Evolutionary conservation across 2,888 invertebrate genomes (phyloP), one percentile per base, ranked within the genome.

Genomic region (Deilephila elpenor): DNA sequence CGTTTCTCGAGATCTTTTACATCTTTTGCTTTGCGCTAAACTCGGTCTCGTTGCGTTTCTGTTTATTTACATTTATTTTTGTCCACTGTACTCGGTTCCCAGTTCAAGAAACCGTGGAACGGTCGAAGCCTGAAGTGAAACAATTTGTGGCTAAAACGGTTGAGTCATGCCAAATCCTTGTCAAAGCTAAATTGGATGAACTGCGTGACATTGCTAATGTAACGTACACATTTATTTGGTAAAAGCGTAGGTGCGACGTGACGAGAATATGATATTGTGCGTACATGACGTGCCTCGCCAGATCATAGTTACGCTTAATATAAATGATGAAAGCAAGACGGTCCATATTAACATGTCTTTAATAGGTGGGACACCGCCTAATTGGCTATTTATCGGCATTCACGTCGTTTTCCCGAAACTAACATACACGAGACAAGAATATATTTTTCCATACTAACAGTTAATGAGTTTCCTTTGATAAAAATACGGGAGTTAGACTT

Each of bases 201-300:
- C 88, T 86, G 85, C 84, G 83, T 86, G 88, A 91, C 89, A 86
- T 89, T 88, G 84, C 85, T 83, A 88, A 88, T 89, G 86, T 88
- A 88, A 88, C 86, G 85, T 84, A 86, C 81, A 86, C 88, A 88
- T 90, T 89, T 90, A 90, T 93, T 89, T 90, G 92, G 89, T 91
- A 91, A 89, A 90, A 90, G 86, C 89, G 81, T 84, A 84, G 84
- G 83, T 79, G 79, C 84, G 85, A 91, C 90, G 91, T 90, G 92
- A 91, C 89, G 84, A 86, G 92, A 92, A 92, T 93, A 90, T 92
- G 90, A 93, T 93, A 92, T 90, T 89, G 86, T 85, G 75, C 77
- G 75, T 75, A 78, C 77, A 84, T 84, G 85, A 88, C 85, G 82
- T 83, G 79, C 82, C 76, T 79, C 87, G 90, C 89, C 92, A 92